These are phyloP conservation scores for Teleogryllus oceanicus DNA, from an alignment of 2,888 invertebrate species.

Conservation along the genomic window DNA sequence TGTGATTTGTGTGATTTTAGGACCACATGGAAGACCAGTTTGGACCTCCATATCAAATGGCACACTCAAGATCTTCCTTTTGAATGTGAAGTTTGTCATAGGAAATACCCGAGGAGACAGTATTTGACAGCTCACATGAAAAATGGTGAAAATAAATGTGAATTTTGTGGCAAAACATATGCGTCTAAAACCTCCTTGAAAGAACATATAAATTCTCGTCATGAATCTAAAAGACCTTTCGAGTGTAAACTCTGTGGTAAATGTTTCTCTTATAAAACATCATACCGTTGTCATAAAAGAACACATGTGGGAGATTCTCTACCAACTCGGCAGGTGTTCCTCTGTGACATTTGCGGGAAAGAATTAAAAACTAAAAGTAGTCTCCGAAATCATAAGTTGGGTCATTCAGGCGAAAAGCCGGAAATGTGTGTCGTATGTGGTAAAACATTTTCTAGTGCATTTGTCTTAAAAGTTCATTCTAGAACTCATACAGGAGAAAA, in stretches of 20 bases:
- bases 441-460: slow-evolving; percentile 29
- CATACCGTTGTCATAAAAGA: slow-evolving; percentile 29
- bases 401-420: slow-evolving; percentile 41
- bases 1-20: slow-evolving; percentile 30
- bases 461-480: slow-evolving; percentile 42
- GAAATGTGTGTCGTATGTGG: slow-evolving; percentile 48
- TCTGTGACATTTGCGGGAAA: slow-evolving; percentile 36
- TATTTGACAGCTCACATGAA: slow-evolving; percentile 56
- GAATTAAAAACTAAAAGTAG: slow-evolving; percentile 35
- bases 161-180: slow-evolving; percentile 46
- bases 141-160: slow-evolving; percentile 46
- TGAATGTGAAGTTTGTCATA: slow-evolving; percentile 42
- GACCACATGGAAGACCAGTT: slow-evolving; percentile 28
- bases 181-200: slow-evolving; percentile 46
- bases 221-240: slow-evolving; percentile 42
- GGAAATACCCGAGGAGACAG: slow-evolving; percentile 41
- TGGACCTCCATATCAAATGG: slow-evolving; percentile 48
- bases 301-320: slow-evolving; percentile 28
- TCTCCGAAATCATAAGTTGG: slow-evolving; percentile 40
- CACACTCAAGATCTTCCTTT: slow-evolving; percentile 48
- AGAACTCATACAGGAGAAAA: slow-evolving; percentile 52
- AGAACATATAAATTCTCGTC: slow-evolving; percentile 42
- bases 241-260: slow-evolving; percentile 43
- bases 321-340: slow-evolving; percentile 36
- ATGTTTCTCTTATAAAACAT: slow-evolving; percentile 32